These are phyloP conservation scores for Osmerus mordax DNA, from an alignment of 2,113 vertebrate species.

Conservation along the genomic window DNA sequence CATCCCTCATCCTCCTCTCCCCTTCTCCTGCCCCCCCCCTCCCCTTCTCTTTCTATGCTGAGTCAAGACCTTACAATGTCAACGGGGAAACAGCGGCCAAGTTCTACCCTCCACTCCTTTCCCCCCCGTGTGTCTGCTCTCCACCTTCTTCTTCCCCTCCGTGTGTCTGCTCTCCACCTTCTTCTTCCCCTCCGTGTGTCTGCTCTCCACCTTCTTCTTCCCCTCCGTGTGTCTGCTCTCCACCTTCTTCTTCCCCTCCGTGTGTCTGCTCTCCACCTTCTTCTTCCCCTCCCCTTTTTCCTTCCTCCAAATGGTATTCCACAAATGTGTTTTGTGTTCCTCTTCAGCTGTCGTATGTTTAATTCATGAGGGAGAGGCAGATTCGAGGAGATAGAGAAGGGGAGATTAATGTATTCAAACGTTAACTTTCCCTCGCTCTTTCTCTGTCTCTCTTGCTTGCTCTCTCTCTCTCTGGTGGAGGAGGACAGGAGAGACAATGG, in stretches of 20 bases:
- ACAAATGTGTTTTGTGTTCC: constrained; percentile 68
- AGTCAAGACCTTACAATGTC: not conserved
- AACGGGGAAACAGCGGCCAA: constrained; percentile 4
- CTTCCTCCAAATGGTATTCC: constrained; percentile 55
- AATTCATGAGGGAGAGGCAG: constrained; percentile 59
- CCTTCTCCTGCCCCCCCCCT: not conserved
- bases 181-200: not conserved
- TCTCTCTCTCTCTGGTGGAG: constrained; percentile 9
- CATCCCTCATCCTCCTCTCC: not conserved
- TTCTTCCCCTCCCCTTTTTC: not conserved
- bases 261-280: not conserved
- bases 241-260: not conserved
- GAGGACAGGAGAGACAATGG: not conserved
- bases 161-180: not conserved
- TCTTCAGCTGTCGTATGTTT: constrained; percentile 66
- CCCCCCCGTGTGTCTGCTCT: not conserved
- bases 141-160: not conserved
- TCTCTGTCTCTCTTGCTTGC: not conserved
- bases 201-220: not conserved
- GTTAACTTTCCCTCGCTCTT: constrained; percentile 56
- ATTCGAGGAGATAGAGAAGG: constrained; percentile 52
- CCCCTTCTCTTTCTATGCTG: not conserved
- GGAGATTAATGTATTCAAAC: constrained; percentile 66
- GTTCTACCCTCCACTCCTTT: constrained; percentile 41
- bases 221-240: not conserved